Evolutionary conservation across 2,888 invertebrate species (phyloP).

Genomic region (Beris chalybata): DNA sequence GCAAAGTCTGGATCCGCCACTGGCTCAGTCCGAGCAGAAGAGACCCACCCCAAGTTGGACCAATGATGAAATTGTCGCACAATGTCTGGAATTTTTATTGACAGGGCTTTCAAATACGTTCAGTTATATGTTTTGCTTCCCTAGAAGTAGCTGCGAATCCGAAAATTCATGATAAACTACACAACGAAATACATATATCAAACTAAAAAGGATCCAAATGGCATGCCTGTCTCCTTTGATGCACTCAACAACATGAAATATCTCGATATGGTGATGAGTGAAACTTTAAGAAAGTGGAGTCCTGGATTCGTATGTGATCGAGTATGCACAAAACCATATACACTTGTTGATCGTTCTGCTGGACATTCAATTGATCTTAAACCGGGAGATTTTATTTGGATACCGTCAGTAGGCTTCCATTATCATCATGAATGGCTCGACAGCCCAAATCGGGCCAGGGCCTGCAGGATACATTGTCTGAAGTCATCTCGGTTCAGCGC

Average conservation of each 20-base stretch:
- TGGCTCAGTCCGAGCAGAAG: too few relatives aligned
- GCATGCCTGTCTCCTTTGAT: constrained; percentile 60
- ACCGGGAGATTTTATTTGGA: constrained; percentile 45
- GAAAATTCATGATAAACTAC: constrained; percentile 61
- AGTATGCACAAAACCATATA: constrained; percentile 60
- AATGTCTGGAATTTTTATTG: constrained; percentile 61
- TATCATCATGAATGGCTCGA: too few relatives aligned
- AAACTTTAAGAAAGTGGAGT: constrained; percentile 61
- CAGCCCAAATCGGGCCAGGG: too few relatives aligned
- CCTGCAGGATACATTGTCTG: too few relatives aligned
- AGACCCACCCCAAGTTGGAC: constrained; percentile 43
- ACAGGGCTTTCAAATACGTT: constrained; percentile 61
- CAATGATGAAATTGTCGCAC: constrained; percentile 62
- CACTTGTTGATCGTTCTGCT: constrained; percentile 44
- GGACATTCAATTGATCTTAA: constrained; percentile 48
- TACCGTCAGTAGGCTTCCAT: constrained; percentile 58
- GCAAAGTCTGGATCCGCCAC: too few relatives aligned
- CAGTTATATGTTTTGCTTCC: constrained; percentile 58
- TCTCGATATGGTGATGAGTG: constrained; percentile 61
- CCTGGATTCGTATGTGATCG: constrained; percentile 57
- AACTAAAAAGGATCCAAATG: constrained; percentile 52
- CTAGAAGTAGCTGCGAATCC: constrained; percentile 63
- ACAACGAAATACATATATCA: constrained; percentile 60
- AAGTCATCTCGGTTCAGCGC: too few relatives aligned
- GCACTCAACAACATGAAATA: constrained; percentile 63